These are phyloP conservation scores for Latheticus oryzae DNA, from an alignment of 2,888 invertebrate species.

Conservation along the genomic window DNA sequence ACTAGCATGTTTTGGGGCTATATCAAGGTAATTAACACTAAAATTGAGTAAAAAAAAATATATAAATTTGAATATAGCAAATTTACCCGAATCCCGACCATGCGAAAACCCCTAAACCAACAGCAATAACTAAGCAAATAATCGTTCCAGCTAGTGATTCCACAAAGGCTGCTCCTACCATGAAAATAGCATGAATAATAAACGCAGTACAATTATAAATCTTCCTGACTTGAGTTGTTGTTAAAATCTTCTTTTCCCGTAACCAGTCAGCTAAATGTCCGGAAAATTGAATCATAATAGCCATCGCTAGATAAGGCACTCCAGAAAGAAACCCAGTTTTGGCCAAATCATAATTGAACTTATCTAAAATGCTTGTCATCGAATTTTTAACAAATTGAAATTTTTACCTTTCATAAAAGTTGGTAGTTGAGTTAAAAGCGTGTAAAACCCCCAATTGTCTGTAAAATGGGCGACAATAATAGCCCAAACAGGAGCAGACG, in stretches of 20 bases:
- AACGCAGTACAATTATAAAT: slow-evolving; percentile 81
- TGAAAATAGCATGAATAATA: slow-evolving; percentile 83
- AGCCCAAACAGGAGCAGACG: slow-evolving; percentile 84
- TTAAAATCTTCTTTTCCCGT: slow-evolving; percentile 72
- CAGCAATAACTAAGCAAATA: slow-evolving; percentile 84
- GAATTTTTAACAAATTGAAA: slow-evolving; percentile 43
- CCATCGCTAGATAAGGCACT: slow-evolving; percentile 90
- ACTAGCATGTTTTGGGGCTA: slow-evolving; percentile 92
- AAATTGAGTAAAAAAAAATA: no score
- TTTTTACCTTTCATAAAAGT: slow-evolving; percentile 84
- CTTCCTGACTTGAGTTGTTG: slow-evolving; percentile 79
- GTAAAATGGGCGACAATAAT: slow-evolving; percentile 86
- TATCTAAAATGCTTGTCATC: no score
- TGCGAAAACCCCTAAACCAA: slow-evolving; percentile 91
- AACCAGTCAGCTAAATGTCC: slow-evolving; percentile 88
- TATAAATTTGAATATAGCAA: no score
- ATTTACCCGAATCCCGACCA: slow-evolving; percentile 93
- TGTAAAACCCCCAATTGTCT: slow-evolving; percentile 93
- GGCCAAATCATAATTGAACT: slow-evolving; percentile 78
- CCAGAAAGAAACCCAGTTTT: slow-evolving; percentile 88
- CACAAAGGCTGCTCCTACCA: slow-evolving; percentile 84
- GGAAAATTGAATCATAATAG: slow-evolving; percentile 80
- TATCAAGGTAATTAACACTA: slow-evolving; percentile 87
- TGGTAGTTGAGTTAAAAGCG: slow-evolving; percentile 83
- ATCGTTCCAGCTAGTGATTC: slow-evolving; percentile 75